phyloP scores from a whole-genome alignment of 2,113 vertebrate species.

The Xenus cinereus region DNA sequence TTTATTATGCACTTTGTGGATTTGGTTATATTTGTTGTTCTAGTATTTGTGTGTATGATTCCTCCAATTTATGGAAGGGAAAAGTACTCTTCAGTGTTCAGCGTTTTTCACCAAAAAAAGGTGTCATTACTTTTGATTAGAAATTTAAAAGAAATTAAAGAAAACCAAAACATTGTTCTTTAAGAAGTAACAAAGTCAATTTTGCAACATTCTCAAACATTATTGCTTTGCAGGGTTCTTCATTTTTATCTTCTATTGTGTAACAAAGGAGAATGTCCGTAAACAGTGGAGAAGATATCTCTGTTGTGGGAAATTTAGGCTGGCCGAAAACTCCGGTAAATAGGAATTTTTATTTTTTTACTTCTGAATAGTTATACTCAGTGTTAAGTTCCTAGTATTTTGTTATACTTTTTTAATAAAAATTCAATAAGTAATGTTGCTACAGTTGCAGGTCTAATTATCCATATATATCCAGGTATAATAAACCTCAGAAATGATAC shows the following conservation, averaged over 20 bases:
- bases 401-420: neutral
- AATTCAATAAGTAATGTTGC: neutral
- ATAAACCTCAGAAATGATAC: neutral
- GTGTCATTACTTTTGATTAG: neutral
- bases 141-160: neutral
- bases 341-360: neutral
- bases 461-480: neutral
- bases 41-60: neutral
- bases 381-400: neutral
- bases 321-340: conserved; percentile 91
- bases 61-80: neutral
- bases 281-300: conserved; percentile 91
- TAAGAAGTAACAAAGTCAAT: neutral
- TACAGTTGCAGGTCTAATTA: neutral
- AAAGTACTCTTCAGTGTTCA: neutral
- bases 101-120: neutral
- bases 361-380: neutral
- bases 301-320: conserved; percentile 89
- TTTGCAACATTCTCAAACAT: neutral
- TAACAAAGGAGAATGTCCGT: conserved; percentile 90
- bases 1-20: neutral
- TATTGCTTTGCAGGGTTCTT: conserved; percentile 83
- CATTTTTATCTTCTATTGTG: conserved; percentile 96
- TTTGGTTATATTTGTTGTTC: neutral
- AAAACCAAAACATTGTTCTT: neutral